Conservation (phyloP, 2,888 invertebrate genomes). For the Chrysodeixis includens region DNA sequence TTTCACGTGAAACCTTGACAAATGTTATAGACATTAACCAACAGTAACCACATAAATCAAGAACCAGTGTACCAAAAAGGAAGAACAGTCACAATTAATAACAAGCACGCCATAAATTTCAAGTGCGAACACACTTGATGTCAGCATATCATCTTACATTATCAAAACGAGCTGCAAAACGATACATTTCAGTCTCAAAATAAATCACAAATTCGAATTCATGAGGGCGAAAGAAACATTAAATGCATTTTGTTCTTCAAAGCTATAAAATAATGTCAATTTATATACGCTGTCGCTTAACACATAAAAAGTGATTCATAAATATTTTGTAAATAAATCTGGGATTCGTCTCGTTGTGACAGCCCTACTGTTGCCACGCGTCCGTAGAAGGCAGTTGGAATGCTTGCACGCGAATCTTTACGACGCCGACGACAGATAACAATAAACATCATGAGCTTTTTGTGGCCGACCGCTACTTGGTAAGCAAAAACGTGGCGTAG, state of each 20-base stretch:
- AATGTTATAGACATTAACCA: neutral
- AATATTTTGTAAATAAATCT: slow-evolving; percentile 49
- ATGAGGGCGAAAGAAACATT: slow-evolving; percentile 33
- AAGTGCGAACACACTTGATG: neutral
- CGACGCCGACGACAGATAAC: slow-evolving; percentile 65
- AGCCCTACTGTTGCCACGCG: slow-evolving; percentile 53
- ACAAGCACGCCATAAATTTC: neutral
- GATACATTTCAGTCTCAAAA: slow-evolving; percentile 19
- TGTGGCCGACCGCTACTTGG: slow-evolving; percentile 55
- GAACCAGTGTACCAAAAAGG: neutral
- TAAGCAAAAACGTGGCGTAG: slow-evolving; percentile 57
- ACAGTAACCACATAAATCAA: neutral
- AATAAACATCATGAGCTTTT: slow-evolving; percentile 73
- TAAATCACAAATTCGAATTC: slow-evolving; percentile 42
- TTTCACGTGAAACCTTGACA: neutral
- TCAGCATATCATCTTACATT: slow-evolving; percentile 24
- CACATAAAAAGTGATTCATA: slow-evolving; percentile 45
- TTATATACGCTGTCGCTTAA: slow-evolving; percentile 46
- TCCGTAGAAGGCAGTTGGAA: slow-evolving; percentile 63
- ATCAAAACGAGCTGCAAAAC: slow-evolving; percentile 21
- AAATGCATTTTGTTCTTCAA: slow-evolving; percentile 26
- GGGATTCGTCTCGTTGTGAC: slow-evolving; percentile 38
- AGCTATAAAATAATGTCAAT: slow-evolving; percentile 49
- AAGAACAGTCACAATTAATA: neutral
- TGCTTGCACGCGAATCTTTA: slow-evolving; percentile 66